Conservation (phyloP, 1,140 invertebrate genomes). For the Meloidogyne hapla region DNA sequence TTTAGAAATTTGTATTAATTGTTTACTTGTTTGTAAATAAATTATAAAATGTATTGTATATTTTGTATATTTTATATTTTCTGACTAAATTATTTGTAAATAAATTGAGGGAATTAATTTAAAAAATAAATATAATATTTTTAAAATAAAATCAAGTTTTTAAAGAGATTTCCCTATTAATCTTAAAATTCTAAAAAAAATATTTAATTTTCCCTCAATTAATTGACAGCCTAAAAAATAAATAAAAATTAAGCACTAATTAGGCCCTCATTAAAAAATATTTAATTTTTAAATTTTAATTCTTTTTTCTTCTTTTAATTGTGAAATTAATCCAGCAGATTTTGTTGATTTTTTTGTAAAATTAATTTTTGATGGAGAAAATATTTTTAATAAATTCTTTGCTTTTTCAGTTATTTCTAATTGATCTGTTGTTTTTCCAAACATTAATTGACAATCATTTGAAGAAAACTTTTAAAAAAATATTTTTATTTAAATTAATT, state of each 20-base stretch:
- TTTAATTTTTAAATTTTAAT: not conserved
- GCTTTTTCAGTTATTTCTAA: slow-evolving; percentile 20
- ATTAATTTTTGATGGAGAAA: not conserved
- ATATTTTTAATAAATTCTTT: not conserved
- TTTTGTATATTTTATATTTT: no score
- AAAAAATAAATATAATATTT: no score
- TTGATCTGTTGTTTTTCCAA: slow-evolving; percentile 26
- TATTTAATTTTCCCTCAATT: no score
- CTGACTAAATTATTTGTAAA: no score
- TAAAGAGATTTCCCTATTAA: no score
- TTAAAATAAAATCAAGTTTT: no score
- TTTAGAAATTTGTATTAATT: no score
- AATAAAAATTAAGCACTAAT: not conserved
- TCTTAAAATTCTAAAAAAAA: no score
- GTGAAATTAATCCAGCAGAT: not conserved
- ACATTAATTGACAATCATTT: slow-evolving; percentile 12
- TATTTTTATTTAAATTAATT: not conserved
- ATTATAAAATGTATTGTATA: no score
- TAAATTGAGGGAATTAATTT: no score
- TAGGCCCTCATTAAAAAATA: not conserved
- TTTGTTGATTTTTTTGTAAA: not conserved
- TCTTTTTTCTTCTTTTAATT: not conserved
- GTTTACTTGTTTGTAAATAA: no score
- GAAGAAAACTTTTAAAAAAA: slow-evolving; percentile 4
- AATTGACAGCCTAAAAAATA: no score